phyloP scores from a whole-genome alignment of 1,140 invertebrate species.

The Asbolus verrucosus region DNA sequence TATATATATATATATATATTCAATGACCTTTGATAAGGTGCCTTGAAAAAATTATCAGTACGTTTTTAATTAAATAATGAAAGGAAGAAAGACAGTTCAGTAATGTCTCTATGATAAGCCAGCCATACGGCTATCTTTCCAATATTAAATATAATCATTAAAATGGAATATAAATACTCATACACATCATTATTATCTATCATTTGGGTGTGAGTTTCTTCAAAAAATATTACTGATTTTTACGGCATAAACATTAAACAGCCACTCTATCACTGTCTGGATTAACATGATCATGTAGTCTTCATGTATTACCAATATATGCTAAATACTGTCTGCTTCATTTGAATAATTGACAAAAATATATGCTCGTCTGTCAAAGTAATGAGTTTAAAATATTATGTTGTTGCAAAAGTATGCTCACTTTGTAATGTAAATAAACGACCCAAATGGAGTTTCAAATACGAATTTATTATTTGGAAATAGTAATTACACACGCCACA shows the following conservation, averaged over 20 bases:
- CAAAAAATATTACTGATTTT: constrained; percentile 11
- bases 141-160: no score
- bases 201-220: not conserved
- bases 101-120: no score
- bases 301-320: constrained; percentile 36
- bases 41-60: not conserved
- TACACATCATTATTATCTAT: no score
- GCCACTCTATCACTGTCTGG: constrained; percentile 21
- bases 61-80: no score
- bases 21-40: not conserved
- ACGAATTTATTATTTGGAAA: constrained; percentile 13
- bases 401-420: constrained; percentile 18
- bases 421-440: constrained; percentile 40
- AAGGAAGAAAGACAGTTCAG: no score
- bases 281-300: constrained; percentile 13
- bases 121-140: not conserved
- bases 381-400: constrained; percentile 40
- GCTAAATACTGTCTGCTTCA: constrained; percentile 43
- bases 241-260: constrained; percentile 3
- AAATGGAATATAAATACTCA: no score
- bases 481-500: no score
- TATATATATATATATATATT: not conserved
- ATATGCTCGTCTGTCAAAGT: constrained; percentile 30
- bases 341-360: constrained; percentile 44
- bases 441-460: constrained; percentile 28